Conservation (phyloP, 2,113 vertebrate species). For the Cacatua alba region DNA sequence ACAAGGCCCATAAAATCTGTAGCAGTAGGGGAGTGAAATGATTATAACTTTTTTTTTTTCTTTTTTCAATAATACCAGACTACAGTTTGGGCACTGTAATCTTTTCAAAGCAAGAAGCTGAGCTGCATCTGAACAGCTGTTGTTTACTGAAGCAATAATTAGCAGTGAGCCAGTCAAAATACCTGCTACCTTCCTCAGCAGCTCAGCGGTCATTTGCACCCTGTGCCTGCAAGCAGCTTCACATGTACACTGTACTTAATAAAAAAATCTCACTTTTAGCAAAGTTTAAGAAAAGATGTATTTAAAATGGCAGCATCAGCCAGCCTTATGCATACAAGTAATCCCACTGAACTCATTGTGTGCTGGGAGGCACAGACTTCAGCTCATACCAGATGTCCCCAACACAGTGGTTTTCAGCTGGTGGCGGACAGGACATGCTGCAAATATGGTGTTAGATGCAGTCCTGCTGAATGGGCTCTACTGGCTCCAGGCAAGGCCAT, state of each 20-base stretch:
- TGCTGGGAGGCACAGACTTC: neutral
- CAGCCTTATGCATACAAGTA: neutral
- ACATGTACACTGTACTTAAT: neutral
- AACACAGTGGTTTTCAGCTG: neutral
- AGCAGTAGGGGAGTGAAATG: slow-evolving; percentile 60
- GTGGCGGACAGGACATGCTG: neutral
- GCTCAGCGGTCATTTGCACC: neutral
- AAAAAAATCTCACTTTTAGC: neutral
- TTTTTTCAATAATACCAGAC: slow-evolving; percentile 48
- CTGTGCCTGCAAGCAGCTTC: neutral
- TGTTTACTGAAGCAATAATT: slow-evolving; percentile 67
- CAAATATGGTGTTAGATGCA: neutral
- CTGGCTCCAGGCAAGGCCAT: neutral
- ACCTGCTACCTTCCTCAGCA: neutral
- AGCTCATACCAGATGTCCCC: neutral
- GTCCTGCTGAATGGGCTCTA: neutral
- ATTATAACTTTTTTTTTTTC: slow-evolving; percentile 47
- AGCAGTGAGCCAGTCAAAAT: slow-evolving; percentile 40
- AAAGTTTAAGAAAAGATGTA: neutral
- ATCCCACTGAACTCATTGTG: neutral
- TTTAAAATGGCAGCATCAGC: neutral
- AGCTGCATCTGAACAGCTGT: slow-evolving; percentile 62
- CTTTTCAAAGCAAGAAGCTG: slow-evolving; percentile 64
- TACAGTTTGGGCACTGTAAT: slow-evolving; percentile 54
- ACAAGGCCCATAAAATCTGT: slow-evolving; percentile 55